phyloP scores from a whole-genome alignment of 1,140 invertebrate species.

The Eciton burchellii region DNA sequence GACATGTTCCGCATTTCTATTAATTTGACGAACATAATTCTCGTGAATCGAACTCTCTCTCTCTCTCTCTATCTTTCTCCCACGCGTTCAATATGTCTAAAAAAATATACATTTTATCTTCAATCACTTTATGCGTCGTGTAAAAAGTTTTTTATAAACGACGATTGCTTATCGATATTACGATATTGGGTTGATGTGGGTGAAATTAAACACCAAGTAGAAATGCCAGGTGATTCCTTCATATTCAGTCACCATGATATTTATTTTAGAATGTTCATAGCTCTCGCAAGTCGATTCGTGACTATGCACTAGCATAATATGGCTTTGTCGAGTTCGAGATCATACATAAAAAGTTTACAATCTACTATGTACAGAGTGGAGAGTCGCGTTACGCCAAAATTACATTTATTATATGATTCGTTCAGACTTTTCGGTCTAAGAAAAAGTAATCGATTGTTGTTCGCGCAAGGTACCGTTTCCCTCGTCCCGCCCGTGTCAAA shows the following conservation, averaged over 20 bases:
- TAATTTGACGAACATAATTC: conserved; percentile 2
- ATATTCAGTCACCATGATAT: conserved; percentile 60
- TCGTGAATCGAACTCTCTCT: too few relatives aligned
- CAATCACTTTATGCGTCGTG: too few relatives aligned
- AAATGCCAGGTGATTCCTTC: conserved; percentile 13
- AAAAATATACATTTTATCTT: too few relatives aligned
- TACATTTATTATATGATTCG: conserved; percentile 45
- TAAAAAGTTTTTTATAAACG: too few relatives aligned
- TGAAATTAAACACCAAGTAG: conserved; percentile 13
- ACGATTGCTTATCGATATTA: background rate
- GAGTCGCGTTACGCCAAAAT: conserved; percentile 49
- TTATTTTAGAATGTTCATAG: conserved; percentile 71
- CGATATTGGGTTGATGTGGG: background rate
- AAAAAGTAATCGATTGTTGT: conserved; percentile 47
- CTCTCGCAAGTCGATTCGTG: conserved; percentile 8
- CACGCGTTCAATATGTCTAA: too few relatives aligned
- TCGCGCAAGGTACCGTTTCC: conserved; percentile 41
- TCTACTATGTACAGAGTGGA: conserved; percentile 58
- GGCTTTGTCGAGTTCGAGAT: conserved; percentile 43
- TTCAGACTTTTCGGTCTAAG: conserved; percentile 1
- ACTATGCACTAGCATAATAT: conserved; percentile 19
- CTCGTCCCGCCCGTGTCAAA: background rate
- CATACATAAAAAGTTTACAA: conserved; percentile 67
- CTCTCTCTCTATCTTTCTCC: too few relatives aligned
- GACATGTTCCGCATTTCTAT: background rate